Evolutionary conservation across 1,140 invertebrate species (phyloP).

Genomic region (Drosophila nebulosa): DNA sequence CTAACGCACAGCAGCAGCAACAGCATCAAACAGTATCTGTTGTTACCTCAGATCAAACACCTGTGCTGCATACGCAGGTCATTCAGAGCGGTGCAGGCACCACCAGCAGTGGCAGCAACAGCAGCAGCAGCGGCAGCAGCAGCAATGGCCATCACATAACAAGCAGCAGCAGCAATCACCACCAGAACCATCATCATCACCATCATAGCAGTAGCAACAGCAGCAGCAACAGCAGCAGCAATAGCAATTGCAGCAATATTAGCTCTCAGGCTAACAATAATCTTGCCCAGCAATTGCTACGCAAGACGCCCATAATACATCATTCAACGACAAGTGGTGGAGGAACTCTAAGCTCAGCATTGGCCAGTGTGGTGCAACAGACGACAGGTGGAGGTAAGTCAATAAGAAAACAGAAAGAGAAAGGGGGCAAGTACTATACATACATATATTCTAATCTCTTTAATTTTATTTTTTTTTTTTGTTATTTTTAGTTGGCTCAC

Average conservation of each 20-base stretch:
- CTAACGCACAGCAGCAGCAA: conserved; percentile 18
- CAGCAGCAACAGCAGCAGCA: conserved; percentile 13
- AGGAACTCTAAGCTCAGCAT: conserved; percentile 38
- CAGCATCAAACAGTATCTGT: conserved; percentile 31
- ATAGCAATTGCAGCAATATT: conserved; percentile 30
- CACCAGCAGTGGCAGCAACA: conserved; percentile 39
- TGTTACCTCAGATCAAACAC: conserved; percentile 32
- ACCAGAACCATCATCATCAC: conserved; percentile 12
- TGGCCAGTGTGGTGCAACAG: conserved; percentile 68
- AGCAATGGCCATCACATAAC: conserved; percentile 5
- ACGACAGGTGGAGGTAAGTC: conserved; percentile 45
- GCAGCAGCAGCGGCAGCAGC: conserved; percentile 38
- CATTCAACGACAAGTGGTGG: conserved; percentile 56
- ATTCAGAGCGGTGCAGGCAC: conserved; percentile 76
- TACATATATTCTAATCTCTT: not conserved
- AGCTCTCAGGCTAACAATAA: conserved; percentile 17
- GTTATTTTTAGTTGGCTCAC: conserved; percentile 52
- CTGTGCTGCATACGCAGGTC: conserved; percentile 74
- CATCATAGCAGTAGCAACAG: conserved; percentile 32
- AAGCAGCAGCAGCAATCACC: conserved; percentile 20
- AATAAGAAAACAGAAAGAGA: not conserved
- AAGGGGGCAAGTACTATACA: not conserved
- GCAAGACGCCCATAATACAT: conserved; percentile 75
- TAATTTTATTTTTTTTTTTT: not conserved
- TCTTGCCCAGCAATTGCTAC: conserved; percentile 63